phyloP scores from a whole-genome alignment of 2,888 invertebrate species.

The Pseudanteris insignis region DNA sequence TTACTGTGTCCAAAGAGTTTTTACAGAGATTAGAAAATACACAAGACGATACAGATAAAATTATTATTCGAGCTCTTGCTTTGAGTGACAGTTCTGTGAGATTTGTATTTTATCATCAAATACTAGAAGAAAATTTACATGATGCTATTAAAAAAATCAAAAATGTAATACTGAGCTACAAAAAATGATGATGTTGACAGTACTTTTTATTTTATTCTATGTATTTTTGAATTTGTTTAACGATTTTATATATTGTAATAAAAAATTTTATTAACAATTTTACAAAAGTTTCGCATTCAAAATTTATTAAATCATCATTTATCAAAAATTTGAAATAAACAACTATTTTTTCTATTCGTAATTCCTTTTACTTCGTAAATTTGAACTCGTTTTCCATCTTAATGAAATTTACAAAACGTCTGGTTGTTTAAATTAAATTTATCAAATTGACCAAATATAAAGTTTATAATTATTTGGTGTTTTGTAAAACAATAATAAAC shows the following conservation, averaged over 20 bases:
- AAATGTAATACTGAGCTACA: conserved; percentile 70
- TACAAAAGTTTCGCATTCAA: too few species aligned
- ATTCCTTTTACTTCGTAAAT: too few species aligned
- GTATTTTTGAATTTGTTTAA: too few species aligned
- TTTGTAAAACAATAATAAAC: not conserved
- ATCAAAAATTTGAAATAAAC: too few species aligned
- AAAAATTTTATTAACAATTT: too few species aligned
- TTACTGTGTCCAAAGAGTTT: conserved; percentile 69
- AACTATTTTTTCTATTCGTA: too few species aligned
- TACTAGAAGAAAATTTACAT: conserved; percentile 74
- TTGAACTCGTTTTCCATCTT: too few species aligned
- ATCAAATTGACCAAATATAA: too few species aligned
- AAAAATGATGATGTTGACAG: not conserved
- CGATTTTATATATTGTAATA: not conserved
- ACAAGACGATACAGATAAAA: conserved; percentile 68
- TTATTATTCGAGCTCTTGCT: conserved; percentile 71
- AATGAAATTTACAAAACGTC: too few species aligned
- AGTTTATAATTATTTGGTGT: not conserved
- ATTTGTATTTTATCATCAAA: conserved; percentile 77
- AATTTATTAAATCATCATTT: too few species aligned
- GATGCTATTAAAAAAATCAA: conserved; percentile 77
- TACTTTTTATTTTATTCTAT: too few species aligned
- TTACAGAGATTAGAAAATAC: conserved; percentile 68
- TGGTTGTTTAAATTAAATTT: too few species aligned
- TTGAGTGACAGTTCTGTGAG: conserved; percentile 73